A percentile compares a stretch with the other conserved stretches of the same genome.
These are phyloP conservation scores for Esox masquinongy DNA, from an alignment of 2,797 vertebrate genomes.

Conservation along the genomic window DNA sequence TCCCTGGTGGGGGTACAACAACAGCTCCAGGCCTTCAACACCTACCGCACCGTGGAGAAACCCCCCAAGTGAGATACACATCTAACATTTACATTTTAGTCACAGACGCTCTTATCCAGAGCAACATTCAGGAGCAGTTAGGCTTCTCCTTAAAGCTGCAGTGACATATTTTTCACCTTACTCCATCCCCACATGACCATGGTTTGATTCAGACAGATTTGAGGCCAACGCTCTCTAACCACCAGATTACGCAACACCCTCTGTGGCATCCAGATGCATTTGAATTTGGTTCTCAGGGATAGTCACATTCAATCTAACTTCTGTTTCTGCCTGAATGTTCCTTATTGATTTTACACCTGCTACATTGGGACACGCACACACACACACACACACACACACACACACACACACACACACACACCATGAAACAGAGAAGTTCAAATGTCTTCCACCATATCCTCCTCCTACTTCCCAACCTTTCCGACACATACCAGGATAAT, in stretches of 20 bases:
- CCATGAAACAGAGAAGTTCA: neutral
- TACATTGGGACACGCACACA: neutral
- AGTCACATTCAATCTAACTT: no score
- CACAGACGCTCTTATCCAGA: neutral
- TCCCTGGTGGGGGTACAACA: constrained; percentile 85
- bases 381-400: constrained; percentile 9
- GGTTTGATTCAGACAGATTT: no score
- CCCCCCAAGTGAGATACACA: constrained; percentile 71
- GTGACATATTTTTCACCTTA: no score
- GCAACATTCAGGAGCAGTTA: no score
- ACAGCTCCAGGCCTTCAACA: constrained; percentile 87
- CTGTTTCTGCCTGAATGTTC: no score
- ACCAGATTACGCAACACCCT: neutral
- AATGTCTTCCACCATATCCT: constrained; percentile 71
- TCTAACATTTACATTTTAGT: neutral
- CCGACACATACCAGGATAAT: neutral
- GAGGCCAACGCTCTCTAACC: neutral
- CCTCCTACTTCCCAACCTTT: constrained; percentile 48
- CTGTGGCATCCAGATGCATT: neutral
- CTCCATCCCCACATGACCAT: neutral
- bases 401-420: constrained; percentile 8
- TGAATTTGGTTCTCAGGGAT: no score
- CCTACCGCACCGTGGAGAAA: constrained; percentile 86
- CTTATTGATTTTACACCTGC: no score
- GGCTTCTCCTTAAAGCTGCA: no score